Evolutionary conservation across 2,797 vertebrate species (phyloP).

Genomic region (Parauchenoglanis punctatus): DNA sequence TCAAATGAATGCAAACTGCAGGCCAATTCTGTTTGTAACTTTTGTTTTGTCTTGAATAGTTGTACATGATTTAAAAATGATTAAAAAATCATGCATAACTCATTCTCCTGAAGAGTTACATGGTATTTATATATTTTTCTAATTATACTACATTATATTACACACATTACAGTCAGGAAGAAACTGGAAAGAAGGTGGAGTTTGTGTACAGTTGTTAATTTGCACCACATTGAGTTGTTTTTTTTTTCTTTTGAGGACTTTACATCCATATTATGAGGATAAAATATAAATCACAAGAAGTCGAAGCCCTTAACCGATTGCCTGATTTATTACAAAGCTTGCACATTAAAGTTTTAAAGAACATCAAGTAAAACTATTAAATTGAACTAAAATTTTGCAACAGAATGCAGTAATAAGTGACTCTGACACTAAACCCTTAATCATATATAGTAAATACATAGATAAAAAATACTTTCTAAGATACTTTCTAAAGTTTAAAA

Average conservation of each 20-base stretch:
- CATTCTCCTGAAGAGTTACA: constrained; percentile 5
- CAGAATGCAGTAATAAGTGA: background rate
- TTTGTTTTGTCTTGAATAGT: constrained; percentile 88
- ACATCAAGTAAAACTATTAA: background rate
- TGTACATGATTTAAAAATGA: constrained; percentile 83
- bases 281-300: background rate
- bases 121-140: background rate
- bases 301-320: background rate
- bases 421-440: background rate
- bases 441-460: background rate
- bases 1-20: constrained; percentile 89
- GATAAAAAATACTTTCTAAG: background rate
- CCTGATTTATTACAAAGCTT: background rate
- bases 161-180: background rate
- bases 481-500: background rate
- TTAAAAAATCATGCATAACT: constrained; percentile 76
- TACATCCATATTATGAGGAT: background rate
- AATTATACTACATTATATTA: background rate
- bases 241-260: background rate
- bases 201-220: background rate
- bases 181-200: background rate
- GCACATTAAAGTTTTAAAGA: background rate
- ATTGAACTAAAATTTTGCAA: background rate
- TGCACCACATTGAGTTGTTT: background rate
- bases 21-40: constrained; percentile 92